Base-by-base conservation (phyloP, 2,113 vertebrate genomes). In the Cinclus cinclus region DNA sequence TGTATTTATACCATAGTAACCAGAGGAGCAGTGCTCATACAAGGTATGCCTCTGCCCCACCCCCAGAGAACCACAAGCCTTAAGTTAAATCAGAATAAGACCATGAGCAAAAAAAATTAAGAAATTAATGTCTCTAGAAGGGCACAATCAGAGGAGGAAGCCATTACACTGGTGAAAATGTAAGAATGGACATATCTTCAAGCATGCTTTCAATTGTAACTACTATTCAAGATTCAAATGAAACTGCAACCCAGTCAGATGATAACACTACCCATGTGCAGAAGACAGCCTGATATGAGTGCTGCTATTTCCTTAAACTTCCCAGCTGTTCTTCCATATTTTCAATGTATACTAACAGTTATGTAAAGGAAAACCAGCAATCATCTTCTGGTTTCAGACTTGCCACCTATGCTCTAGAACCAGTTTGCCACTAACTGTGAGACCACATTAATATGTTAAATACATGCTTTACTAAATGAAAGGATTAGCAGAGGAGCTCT, bases 391-490 rank as follows among this genome's bases (percentile, higher is more conserved):
- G 64, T 90, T 90, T 81, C 77, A 94, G 73, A 63, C 24, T 78
- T 50, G 19, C 7, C 42, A 92, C 55, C 70, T 60, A 55, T 27
- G 19, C 30, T 71, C 92, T 55, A 83, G 42, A 93, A 89, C 42
- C 60, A 87, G 49, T 75, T 71, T 85, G 74, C 62, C 68, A 91
- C 42, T 86, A 95, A 91, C 94, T 73, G 87, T 39, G 88, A 96
- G 95, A 37, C 75, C 35, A 87, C 44, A 76, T 69, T 58, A 89
- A 35, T 86, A 81, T 10, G 35, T 60, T 91, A 86, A 93, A 81
- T 50, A 60, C 15, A 83, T 7, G 7, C 41, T 90, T 65, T 64
- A 90, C 22, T 67, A 89, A 90, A 90, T 30, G 2, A 71, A 91
- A 89, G 65, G 9, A 91, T 82, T 82, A 87, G 74, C 42, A 87